Base-by-base conservation (phyloP, 1,140 invertebrate species). In the Sitodiplosis mosellana region DNA sequence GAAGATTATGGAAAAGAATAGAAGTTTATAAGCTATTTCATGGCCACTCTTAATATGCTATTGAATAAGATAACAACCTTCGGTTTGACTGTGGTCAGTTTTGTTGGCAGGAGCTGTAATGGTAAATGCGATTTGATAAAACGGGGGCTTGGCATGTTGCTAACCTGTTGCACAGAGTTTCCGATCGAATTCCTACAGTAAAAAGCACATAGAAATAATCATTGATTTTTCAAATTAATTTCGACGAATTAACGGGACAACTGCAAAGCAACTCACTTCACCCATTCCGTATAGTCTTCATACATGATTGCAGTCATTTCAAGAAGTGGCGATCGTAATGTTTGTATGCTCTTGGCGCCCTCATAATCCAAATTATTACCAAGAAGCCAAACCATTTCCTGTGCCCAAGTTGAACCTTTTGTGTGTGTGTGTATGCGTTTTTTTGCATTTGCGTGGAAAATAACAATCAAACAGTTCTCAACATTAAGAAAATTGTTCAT, bases 301-400 rank as follows among this genome's bases (percentile, higher is more conserved):
- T 68, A 65, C 52, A 73, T 71, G 15, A 74, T 61, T 40, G 69
- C 69, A 0, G 70, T 71, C 0, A 75, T 52, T 53, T 75, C 72
- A 22, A 74, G 64, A 7, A 74, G 53, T 0, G 73, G 72, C 33
- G 70, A 70, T 5, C 73, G 66, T 17, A 74, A 60, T 48, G 76
- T 72, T 46, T 87, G 71, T n/a, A 78, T 69, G 19, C 72, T 72
- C 56, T 77, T 74, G 0, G 86, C 82, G 1, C 70, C 73, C 56
- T 83, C 75, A 54, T 80, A 87, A 59, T 92, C 74, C 41, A 85
- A 68, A 55, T 84, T 74, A 58, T 88, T 79, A 5, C 76, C 78
- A 22, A 91, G 76, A 17, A 87, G 70, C 85, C 86, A 91, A 2
- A 84, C 72, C 76, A 91, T 84, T 69, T 92, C 87, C 62, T 88